These are phyloP conservation scores for Caloenas nicobarica DNA, from an alignment of 2,113 vertebrate species.

Conservation along the genomic window DNA sequence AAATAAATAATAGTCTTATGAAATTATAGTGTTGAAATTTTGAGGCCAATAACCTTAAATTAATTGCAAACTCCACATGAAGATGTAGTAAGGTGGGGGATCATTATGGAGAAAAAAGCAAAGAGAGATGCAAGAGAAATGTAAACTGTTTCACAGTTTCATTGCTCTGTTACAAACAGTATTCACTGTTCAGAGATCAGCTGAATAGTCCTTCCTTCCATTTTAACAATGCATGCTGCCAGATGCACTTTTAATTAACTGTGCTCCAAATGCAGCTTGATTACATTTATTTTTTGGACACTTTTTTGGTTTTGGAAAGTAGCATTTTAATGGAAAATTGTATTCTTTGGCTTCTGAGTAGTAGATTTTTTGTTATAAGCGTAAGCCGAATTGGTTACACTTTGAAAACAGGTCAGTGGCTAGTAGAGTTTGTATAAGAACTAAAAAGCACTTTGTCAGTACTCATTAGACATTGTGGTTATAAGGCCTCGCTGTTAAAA, in stretches of 20 bases:
- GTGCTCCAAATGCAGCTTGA: not conserved
- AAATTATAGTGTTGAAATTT: not conserved
- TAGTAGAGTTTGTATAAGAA: not conserved
- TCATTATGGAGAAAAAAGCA: not conserved
- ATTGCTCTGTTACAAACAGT: not conserved
- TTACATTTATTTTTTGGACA: not conserved
- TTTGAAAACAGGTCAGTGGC: not conserved
- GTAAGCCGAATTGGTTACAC: not conserved
- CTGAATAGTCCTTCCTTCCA: not conserved
- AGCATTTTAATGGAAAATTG: not conserved
- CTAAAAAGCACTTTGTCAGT: not conserved
- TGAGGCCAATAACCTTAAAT: not conserved
- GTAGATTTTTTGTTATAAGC: not conserved
- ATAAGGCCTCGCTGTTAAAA: conserved; percentile 17
- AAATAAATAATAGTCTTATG: not conserved
- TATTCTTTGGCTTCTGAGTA: not conserved
- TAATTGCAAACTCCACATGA: not conserved
- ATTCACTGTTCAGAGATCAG: not conserved
- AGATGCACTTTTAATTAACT: not conserved
- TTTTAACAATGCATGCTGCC: not conserved
- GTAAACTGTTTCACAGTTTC: not conserved
- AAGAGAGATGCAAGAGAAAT: not conserved
- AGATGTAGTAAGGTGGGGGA: not conserved
- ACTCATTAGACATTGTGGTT: not conserved
- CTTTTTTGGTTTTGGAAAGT: not conserved